These are phyloP conservation scores for Holotrichia oblita DNA, from an alignment of 1,140 invertebrate species.

Conservation along the genomic window DNA sequence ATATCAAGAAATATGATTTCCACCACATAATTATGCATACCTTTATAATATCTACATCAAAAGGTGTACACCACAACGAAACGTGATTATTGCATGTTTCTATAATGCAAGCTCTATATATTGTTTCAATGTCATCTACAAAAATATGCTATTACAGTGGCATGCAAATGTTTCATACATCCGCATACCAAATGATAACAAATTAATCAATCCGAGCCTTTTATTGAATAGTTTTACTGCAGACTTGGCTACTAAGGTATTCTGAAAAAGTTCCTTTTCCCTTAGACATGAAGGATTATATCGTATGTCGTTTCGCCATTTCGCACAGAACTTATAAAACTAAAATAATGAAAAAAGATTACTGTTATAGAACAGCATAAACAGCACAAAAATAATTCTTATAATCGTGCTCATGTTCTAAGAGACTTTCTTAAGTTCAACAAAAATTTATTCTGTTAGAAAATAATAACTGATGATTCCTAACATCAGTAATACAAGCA, in stretches of 20 bases:
- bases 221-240: slow-evolving; percentile 69
- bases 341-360: slow-evolving; percentile 62
- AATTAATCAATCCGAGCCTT: slow-evolving; percentile 64
- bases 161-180: not conserved
- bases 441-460: too few species aligned
- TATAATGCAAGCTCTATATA: slow-evolving; percentile 80
- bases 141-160: slow-evolving; percentile 53
- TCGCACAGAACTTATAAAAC: slow-evolving; percentile 84
- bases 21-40: not conserved
- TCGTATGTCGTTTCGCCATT: slow-evolving; percentile 78
- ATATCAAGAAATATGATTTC: too few species aligned
- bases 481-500: too few species aligned
- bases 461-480: too few species aligned
- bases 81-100: slow-evolving; percentile 73
- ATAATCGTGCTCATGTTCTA: too few species aligned
- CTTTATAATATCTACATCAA: slow-evolving; percentile 61
- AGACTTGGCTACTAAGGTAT: slow-evolving; percentile 68
- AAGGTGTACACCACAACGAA: slow-evolving; percentile 77
- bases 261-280: slow-evolving; percentile 56
- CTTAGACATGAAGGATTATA: slow-evolving; percentile 74
- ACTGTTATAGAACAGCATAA: not conserved
- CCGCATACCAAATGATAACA: slow-evolving; percentile 27
- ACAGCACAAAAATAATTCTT: not conserved
- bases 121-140: slow-evolving; percentile 70
- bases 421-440: too few species aligned